Base-by-base conservation (phyloP, 1,140 invertebrate genomes). In the Elymnias hypermnestra region DNA sequence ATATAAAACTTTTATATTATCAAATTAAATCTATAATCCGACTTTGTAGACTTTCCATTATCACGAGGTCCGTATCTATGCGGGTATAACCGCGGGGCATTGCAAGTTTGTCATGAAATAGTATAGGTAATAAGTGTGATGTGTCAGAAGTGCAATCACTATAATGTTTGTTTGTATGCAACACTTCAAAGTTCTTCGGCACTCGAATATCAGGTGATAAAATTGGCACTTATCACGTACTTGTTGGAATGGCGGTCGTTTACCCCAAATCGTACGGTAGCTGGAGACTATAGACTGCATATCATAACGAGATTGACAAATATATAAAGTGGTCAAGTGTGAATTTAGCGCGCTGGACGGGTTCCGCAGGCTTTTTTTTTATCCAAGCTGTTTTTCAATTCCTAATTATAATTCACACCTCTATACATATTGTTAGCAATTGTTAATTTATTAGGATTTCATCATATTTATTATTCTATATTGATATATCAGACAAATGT, bases 141-240 rank as follows among this genome's bases (percentile, higher is more conserved):
- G n/a, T n/a, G n/a, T n/a, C n/a, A n/a, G n/a, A n/a, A 10, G 15
- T 31, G 25, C 10, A 39, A 33, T 7, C 17, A 36, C 38, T 31
- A 55, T n/a, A n/a, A 55, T 49, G 49, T 55, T 55, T 37, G 25
- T 41, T 33, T 19, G 18, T 23, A 26, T 29, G 23, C 26, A 43
- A 22, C 22, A 31, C 38, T 49, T 29, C 53, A 63, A 63, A 61
- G 38, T n/a, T 48, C 40, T 52, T 47, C 44, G 36, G 47, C 57
- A 54, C 52, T 57, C 49, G 33, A 36, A 37, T 33, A 25, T 31
- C 22, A 69, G 52, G 66, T 71, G 66, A 67, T 72, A 72, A 71
- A 72, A 74, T 75, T 76, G 68, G 60, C 72, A 60, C 69, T 69
- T 62, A 51, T 22, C 36, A 48, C 59, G 47, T 39, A 35, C 52